Conservation (phyloP, 2,888 invertebrate genomes). For the Dynastes tityus region DNA sequence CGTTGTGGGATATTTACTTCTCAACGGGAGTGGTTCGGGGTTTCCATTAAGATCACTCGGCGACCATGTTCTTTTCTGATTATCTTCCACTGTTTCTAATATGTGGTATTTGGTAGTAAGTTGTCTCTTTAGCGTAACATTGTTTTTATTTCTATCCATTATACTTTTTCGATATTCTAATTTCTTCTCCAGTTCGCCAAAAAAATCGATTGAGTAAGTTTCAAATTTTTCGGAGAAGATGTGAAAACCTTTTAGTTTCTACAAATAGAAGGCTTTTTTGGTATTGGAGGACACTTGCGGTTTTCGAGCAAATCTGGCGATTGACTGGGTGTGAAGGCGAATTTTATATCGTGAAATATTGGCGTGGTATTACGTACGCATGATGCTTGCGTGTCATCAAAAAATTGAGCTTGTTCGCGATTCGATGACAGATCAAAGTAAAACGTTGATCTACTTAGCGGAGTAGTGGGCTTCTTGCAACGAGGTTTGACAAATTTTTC, state of each 20-base stretch:
- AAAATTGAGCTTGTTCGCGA: neutral
- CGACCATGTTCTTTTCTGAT: too few species aligned
- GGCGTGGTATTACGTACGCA: neutral
- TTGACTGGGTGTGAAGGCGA: neutral
- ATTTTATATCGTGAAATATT: neutral
- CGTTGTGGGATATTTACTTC: too few species aligned
- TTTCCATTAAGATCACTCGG: too few species aligned
- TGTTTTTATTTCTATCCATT: neutral
- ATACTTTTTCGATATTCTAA: neutral
- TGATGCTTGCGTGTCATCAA: neutral
- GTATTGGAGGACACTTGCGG: neutral
- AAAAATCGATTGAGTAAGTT: neutral
- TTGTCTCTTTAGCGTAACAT: neutral
- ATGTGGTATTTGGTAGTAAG: neutral
- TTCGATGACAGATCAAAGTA: neutral
- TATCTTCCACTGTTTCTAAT: too few species aligned
- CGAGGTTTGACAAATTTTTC: neutral
- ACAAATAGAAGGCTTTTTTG: neutral
- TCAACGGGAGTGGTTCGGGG: too few species aligned
- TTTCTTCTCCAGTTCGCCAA: conserved; percentile 1
- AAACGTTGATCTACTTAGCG: neutral
- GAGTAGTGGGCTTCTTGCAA: too few species aligned
- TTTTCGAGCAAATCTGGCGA: neutral
- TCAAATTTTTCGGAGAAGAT: neutral
- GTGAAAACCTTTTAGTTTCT: neutral